Evolutionary conservation across 2,113 vertebrate species (phyloP).

Genomic region (Hippolais icterina): DNA sequence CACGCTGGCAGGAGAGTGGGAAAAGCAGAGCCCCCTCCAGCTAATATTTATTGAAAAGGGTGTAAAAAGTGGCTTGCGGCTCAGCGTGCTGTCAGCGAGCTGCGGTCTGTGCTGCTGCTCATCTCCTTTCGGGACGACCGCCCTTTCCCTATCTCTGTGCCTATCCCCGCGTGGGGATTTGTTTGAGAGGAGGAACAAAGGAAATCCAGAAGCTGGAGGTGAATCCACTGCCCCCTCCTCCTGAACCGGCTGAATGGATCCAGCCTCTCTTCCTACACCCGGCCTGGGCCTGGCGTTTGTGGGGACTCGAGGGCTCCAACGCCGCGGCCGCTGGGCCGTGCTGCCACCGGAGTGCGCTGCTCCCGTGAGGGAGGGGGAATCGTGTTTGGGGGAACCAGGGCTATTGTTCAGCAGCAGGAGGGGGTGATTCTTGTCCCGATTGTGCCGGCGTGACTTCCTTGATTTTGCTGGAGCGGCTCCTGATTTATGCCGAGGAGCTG

Average conservation of each 20-base stretch:
- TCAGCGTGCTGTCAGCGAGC: neutral
- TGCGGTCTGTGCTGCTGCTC: neutral
- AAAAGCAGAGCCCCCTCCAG: constrained; percentile 36
- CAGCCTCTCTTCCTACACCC: rapidly evolving
- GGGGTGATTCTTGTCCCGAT: neutral
- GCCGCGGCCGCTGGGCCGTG: rapidly evolving
- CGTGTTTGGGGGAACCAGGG: neutral
- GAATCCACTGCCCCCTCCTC: neutral
- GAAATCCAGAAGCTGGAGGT: neutral
- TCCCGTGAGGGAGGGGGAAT: neutral
- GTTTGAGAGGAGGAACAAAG: neutral
- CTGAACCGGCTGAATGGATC: rapidly evolving
- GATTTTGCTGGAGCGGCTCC: neutral
- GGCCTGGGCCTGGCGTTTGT: rapidly evolving
- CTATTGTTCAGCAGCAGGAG: neutral
- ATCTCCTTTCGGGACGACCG: neutral
- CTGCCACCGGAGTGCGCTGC: neutral
- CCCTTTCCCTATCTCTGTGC: neutral
- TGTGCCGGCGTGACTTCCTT: neutral
- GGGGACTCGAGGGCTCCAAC: rapidly evolving
- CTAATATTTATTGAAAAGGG: constrained; percentile 51
- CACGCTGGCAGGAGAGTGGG: constrained; percentile 37
- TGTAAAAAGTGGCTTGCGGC: constrained; percentile 30
- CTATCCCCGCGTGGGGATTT: rapidly evolving
- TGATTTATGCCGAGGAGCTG: neutral